Evolutionary conservation across 2,113 vertebrate species (phyloP).

Genomic region (Oryzias javanicus): DNA sequence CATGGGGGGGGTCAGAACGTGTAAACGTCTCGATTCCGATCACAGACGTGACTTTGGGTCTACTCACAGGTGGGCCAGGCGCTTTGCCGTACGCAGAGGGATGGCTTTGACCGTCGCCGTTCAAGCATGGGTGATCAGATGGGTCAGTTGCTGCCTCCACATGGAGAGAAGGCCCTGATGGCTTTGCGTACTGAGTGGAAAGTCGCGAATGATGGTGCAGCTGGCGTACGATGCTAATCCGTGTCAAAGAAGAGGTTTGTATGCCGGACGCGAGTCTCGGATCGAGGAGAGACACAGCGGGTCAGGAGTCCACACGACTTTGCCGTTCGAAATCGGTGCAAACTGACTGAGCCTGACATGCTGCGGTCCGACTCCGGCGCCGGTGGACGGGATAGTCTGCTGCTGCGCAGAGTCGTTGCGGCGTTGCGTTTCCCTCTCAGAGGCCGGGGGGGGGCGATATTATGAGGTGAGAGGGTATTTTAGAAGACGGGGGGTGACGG

Average conservation of each 20-base stretch:
- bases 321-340: too few species aligned
- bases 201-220: too few species aligned
- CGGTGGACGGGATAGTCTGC: background rate
- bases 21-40: too few species aligned
- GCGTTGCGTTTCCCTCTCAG: conserved; percentile 40
- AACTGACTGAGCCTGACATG: conserved; percentile 91
- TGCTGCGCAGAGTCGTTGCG: conserved; percentile 24
- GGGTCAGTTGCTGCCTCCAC: conserved; percentile 96
- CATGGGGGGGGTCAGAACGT: too few species aligned
- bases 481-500: conserved; percentile 53
- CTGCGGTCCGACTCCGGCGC: conserved; percentile 8
- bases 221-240: too few species aligned
- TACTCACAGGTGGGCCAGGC: conserved; percentile 94
- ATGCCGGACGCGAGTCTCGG: conserved; percentile 88
- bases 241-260: too few species aligned
- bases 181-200: too few species aligned
- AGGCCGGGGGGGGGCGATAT: conserved; percentile 32
- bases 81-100: conserved; percentile 94
- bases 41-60: too few species aligned
- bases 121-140: conserved; percentile 95
- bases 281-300: conserved; percentile 89
- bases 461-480: conserved; percentile 27
- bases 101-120: conserved; percentile 95
- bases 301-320: conserved; percentile 93
- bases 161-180: conserved; percentile 85